Conservation (phyloP, 2,888 invertebrate genomes). For the Nysson spinosus region DNA sequence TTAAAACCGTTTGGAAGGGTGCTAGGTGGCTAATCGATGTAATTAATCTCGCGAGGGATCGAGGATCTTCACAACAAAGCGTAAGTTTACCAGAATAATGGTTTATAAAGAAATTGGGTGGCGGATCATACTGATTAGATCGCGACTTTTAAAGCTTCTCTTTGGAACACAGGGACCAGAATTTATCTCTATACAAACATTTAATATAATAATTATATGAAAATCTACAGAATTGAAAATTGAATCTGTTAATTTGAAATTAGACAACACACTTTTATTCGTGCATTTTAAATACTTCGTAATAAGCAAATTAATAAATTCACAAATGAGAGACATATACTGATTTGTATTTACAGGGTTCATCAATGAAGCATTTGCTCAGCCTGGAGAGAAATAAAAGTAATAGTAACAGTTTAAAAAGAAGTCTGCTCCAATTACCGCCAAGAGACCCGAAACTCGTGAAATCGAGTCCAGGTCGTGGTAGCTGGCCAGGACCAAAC, state of each 20-base stretch:
- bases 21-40: conserved; percentile 98
- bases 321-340: too few relatives aligned
- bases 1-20: conserved; percentile 95
- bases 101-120: too few relatives aligned
- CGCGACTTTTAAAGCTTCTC: too few relatives aligned
- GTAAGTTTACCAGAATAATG: conserved; percentile 53
- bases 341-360: conserved; percentile 34
- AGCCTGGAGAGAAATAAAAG: conserved; percentile 72
- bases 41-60: conserved; percentile 94
- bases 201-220: too few relatives aligned
- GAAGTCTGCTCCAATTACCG: conserved; percentile 83
- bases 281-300: too few relatives aligned
- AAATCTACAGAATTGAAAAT: too few relatives aligned
- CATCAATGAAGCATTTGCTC: conserved; percentile 74
- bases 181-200: too few relatives aligned
- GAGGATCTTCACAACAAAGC: conserved; percentile 75
- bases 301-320: too few relatives aligned
- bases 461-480: conserved; percentile 87
- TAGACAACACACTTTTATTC: too few relatives aligned
- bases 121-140: too few relatives aligned
- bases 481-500: conserved; percentile 92
- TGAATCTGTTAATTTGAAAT: too few relatives aligned
- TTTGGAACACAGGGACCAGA: too few relatives aligned
- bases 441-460: conserved; percentile 86
- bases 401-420: conserved; percentile 76